A percentile compares a stretch with the other conserved stretches of the same genome.
Conservation (phyloP, 2,113 vertebrate genomes). For the Ailurus styani region DNA sequence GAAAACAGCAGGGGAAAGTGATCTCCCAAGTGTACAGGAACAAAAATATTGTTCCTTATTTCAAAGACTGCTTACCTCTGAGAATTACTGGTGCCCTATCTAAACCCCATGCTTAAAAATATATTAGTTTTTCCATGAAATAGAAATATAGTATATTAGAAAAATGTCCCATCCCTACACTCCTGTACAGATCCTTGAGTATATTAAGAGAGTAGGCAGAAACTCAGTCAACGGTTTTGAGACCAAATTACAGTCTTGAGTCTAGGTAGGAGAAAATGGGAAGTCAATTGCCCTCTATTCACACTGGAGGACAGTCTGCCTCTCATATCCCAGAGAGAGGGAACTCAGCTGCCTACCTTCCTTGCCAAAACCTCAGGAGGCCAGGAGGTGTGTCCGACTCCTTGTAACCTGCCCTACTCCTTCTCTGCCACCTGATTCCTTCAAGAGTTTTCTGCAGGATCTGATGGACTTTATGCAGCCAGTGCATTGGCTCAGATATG, state of each 20-base stretch:
- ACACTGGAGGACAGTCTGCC: not conserved
- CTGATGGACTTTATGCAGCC: not conserved
- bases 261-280: not conserved
- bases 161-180: not conserved
- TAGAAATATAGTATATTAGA: not conserved
- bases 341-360: not conserved
- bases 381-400: not conserved
- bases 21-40: not conserved
- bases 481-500: not conserved
- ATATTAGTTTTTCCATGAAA: not conserved
- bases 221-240: not conserved
- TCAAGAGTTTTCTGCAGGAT: not conserved
- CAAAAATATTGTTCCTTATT: not conserved
- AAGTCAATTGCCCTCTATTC: not conserved
- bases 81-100: not conserved
- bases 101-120: not conserved
- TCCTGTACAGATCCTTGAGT: not conserved
- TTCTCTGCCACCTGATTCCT: not conserved
- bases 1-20: not conserved
- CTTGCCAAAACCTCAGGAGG: not conserved
- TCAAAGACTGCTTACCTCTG: not conserved
- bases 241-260: not conserved
- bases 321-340: not conserved
- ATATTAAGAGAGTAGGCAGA: not conserved
- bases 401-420: not conserved